Evolutionary conservation across 2,888 invertebrate genomes (phyloP).

Genomic region (Merodon equestris): DNA sequence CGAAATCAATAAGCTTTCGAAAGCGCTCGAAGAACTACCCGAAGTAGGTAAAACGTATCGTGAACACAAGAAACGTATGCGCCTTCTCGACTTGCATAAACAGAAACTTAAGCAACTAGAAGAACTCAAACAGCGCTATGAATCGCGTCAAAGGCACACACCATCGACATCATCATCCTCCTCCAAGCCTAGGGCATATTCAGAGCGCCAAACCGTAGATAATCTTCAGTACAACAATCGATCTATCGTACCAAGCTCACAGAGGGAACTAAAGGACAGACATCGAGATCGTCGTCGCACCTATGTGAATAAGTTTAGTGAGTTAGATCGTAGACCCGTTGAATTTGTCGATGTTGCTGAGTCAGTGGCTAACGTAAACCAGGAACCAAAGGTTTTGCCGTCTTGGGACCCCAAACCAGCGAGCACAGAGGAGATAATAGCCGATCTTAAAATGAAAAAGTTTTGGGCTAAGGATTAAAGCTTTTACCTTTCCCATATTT

Average conservation of each 20-base stretch:
- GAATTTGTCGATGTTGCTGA: not conserved
- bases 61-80: constrained; percentile 15
- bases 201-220: constrained; percentile 31
- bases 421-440: constrained; percentile 47
- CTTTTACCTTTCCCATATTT: not conserved
- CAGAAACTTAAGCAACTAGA: constrained; percentile 7
- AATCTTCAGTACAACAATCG: not conserved
- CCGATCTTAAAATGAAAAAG: constrained; percentile 22
- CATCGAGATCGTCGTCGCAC: not conserved
- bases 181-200: constrained; percentile 25
- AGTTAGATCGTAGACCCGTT: constrained; percentile 11
- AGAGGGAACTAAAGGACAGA: constrained; percentile 23
- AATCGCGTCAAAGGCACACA: not conserved
- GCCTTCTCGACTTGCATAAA: not conserved
- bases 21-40: constrained; percentile 7
- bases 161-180: not conserved
- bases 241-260: constrained; percentile 2
- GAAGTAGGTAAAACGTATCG: not conserved
- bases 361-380: not conserved
- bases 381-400: constrained; percentile 8
- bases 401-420: constrained; percentile 32
- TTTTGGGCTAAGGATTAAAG: constrained; percentile 18
- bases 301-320: constrained; percentile 49
- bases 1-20: constrained; percentile 20
- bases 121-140: not conserved